Percentiles rank a stretch among this genome's conserved stretches.
These are phyloP conservation scores for Leiothrix lutea DNA, from an alignment of 2,113 vertebrate genomes.

Conservation along the genomic window DNA sequence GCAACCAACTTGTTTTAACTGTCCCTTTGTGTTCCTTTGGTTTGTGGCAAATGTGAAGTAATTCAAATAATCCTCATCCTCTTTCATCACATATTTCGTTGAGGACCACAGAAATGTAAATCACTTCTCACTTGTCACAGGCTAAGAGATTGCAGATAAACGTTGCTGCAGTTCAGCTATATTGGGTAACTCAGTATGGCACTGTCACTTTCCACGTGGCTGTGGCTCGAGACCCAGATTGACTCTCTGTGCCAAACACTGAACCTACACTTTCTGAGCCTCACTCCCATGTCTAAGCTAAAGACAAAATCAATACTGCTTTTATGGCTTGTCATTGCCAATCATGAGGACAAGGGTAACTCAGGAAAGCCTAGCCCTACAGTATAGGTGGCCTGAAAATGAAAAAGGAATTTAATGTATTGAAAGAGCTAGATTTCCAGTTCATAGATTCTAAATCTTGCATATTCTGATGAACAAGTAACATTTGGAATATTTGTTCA, in stretches of 20 bases:
- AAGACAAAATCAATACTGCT: background rate
- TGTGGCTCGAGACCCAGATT: background rate
- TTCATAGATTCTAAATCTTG: background rate
- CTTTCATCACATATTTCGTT: background rate
- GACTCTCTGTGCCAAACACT: background rate
- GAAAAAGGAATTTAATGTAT: fast-evolving
- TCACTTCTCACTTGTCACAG: slow-evolving; percentile 45
- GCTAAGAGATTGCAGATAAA: slow-evolving; percentile 33
- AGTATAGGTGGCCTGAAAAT: fast-evolving
- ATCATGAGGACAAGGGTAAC: background rate
- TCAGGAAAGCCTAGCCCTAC: background rate
- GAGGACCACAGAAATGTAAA: slow-evolving; percentile 46
- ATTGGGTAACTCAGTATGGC: slow-evolving; percentile 6
- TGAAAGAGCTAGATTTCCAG: background rate
- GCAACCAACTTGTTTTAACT: background rate
- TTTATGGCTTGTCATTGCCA: background rate
- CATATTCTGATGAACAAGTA: background rate
- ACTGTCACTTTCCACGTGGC: background rate
- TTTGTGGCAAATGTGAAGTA: slow-evolving; percentile 18
- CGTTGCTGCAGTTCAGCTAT: background rate
- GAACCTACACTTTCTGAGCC: background rate
- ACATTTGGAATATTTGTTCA: background rate
- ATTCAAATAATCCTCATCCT: slow-evolving; percentile 31
- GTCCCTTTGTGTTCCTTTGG: background rate
- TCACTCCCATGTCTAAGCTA: background rate